Evolutionary conservation across 2,888 invertebrate species (phyloP).

Genomic region (Eupithecia insigniata): DNA sequence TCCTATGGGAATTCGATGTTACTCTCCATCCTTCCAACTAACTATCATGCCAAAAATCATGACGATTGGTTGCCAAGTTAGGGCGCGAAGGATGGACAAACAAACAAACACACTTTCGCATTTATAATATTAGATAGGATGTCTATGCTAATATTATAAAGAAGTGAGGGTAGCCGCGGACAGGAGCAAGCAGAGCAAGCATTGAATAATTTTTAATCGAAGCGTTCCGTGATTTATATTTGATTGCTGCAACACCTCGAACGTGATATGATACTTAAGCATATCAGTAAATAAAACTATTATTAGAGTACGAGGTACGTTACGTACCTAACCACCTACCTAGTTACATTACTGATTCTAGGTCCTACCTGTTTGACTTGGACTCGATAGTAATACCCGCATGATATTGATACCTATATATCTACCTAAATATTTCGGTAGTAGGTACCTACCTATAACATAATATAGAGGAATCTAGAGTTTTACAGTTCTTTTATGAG

Average conservation of each 20-base stretch:
- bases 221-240: constrained; percentile 2
- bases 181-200: too few relatives aligned
- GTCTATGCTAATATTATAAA: background rate
- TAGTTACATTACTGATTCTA: constrained; percentile 1
- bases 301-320: constrained; percentile 13
- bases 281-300: constrained; percentile 23
- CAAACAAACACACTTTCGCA: too few relatives aligned
- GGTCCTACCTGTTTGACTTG: constrained; percentile 33
- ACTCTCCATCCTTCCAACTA: too few relatives aligned
- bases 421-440: too few relatives aligned
- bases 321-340: background rate
- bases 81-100: too few relatives aligned
- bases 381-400: constrained; percentile 18
- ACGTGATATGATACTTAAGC: constrained; percentile 21
- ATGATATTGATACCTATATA: background rate
- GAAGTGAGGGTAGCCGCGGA: background rate
- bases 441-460: background rate
- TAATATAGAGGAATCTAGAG: background rate
- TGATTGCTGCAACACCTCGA: constrained; percentile 21
- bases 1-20: too few relatives aligned
- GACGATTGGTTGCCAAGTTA: too few relatives aligned
- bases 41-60: too few relatives aligned
- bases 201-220: background rate
- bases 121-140: too few relatives aligned
- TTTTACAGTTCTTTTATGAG: background rate